Base-by-base conservation (phyloP, 2,113 vertebrate genomes). In the Lepisosteus osseus region DNA sequence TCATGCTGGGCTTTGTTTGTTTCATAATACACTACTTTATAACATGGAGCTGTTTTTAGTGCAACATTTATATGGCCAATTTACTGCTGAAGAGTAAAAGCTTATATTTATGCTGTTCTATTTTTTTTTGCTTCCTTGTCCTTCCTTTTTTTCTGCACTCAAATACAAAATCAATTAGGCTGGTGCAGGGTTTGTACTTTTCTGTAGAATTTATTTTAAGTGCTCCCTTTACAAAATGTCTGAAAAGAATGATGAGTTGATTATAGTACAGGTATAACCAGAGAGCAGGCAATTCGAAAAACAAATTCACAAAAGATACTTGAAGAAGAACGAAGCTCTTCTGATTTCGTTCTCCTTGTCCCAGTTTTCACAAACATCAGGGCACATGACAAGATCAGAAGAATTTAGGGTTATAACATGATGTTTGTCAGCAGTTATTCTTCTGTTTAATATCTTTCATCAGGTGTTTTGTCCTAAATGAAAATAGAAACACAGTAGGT, bases 101-200 rank as follows among this genome's bases (percentile, higher is more conserved):
- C 76, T 84, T 86, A 87, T 85, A 87, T 85, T 87, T 88, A 80
- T 85, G 54, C 82, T 79, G 79, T 81, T 83, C 80, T 85, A 85
- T 83, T 89, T 87, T 88, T 83, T 81, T 74, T 80, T 51, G 76
- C 77, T 81, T 56, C 74, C 85, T 86, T 90, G 89, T 85, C 81
- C 82, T 82, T 86, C 85, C 86, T 87, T 89, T 87, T 89, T 83
- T 80, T 82, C 77, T 78, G 84, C 84, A 91, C 89, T 90, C 84
- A 89, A 90, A 90, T 90, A 83, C 83, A 78, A 87, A 85, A 79
- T 87, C 84, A 90, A 92, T 90, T 89, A 88, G 84, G 83, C 68
- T 71, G 13, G 75, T 59, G 74, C 77, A 69, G 73, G 80, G 15
- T 51, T 59, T 61, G 67, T 40, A 75, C 69, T 77, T 76, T 13